Evolutionary conservation across 2,113 vertebrate genomes (phyloP).

Genomic region (Gorsachius goisagi): DNA sequence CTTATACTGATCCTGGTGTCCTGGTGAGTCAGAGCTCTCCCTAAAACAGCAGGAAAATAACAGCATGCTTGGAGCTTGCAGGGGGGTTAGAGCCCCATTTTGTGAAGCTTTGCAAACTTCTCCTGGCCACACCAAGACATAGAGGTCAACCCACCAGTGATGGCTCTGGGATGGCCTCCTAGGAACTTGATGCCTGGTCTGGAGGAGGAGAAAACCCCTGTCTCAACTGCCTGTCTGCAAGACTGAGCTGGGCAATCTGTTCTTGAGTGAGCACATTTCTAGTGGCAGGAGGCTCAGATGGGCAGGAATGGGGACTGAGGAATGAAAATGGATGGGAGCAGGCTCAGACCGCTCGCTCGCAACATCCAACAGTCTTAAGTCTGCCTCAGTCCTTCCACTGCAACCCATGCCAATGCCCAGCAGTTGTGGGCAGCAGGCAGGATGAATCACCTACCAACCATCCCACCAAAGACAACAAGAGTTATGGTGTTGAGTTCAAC

Average conservation of each 20-base stretch:
- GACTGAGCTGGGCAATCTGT: neutral
- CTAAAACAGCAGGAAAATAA: neutral
- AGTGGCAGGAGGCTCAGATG: neutral
- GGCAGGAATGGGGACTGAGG: neutral
- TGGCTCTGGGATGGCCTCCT: neutral
- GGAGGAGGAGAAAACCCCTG: neutral
- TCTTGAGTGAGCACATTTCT: neutral
- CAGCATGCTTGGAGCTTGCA: neutral
- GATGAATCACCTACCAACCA: conserved; percentile 15
- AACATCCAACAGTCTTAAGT: neutral
- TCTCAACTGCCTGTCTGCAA: neutral
- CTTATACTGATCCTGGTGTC: neutral
- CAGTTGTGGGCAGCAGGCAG: neutral
- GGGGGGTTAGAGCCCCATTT: neutral
- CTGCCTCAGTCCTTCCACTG: conserved; percentile 12
- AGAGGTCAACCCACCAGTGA: fast-evolving
- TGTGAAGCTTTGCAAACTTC: neutral
- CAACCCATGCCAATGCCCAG: neutral
- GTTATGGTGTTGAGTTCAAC: neutral
- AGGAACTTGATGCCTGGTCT: neutral
- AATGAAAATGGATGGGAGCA: neutral
- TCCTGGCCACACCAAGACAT: neutral
- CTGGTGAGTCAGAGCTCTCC: neutral
- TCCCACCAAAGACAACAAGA: neutral
- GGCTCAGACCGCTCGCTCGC: fast-evolving